Evolutionary conservation across 23 tunicate species (phyloP), one percentile per base, ranked within the genome.

Genomic region (Oikopleura dioica): DNA sequence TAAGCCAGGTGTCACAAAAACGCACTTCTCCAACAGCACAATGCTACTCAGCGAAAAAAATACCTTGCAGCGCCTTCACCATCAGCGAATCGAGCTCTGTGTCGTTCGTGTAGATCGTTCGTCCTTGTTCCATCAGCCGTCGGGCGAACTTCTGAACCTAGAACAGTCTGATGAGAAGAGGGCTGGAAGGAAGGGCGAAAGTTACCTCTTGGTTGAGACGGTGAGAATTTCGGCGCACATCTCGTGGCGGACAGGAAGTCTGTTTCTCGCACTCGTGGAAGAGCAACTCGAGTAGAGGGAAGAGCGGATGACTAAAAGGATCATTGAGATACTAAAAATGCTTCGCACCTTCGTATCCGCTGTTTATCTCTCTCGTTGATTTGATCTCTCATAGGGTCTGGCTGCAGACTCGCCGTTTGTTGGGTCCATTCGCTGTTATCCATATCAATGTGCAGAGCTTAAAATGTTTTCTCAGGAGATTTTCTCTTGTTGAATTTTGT

Each of bases 261-360:
- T 92, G 95, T 35, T 79, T 80, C 77, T 94, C 99, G 79, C 99
- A 94, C 67, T 94, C 87, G 28, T 94, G 85, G 79, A 94, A 94
- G 29, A 94, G 69, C 38, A 94, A 51, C 76, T 94, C 99, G 81
- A 94, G 58, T 59, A 94, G 78, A 21, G 80, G 79, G 55, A 86
- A 94, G 9, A 94, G 76, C 59, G 99, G 95, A 78, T 94, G 99
- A 35, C 99, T 94, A 81, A 37, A 58, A n/a, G n/a, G n/a, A n/a
- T n/a, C n/a, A n/a, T n/a, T n/a, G n/a, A n/a, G n/a, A n/a, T n/a
- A n/a, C n/a, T n/a, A n/a, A n/a, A n/a, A n/a, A n/a, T 44, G 33
- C 36, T 12, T 37, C 36, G 28, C 38, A 88, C 96, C 77, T 81
- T 81, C 81, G 84, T 1, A 88, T 88, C 1, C 85, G 76, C 55